phyloP scores from a whole-genome alignment of 2,888 invertebrate genomes.

The Tryphoninae sp. region DNA sequence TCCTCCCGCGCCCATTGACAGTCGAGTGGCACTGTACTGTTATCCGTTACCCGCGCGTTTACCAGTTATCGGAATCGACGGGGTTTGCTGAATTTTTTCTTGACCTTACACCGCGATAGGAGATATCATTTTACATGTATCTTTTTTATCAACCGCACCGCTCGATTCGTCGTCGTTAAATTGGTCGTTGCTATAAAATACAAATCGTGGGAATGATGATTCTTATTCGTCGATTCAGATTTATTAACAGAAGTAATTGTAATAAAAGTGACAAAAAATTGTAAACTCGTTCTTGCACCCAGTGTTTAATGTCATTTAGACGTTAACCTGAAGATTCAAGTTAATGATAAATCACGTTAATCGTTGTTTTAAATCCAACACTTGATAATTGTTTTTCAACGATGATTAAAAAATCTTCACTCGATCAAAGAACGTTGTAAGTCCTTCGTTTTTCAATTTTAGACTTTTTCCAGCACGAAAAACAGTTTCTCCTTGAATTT shows the following conservation, averaged over 20 bases:
- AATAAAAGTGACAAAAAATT: neutral
- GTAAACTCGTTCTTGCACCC: neutral
- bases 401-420: too few relatives aligned
- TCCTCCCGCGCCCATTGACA: neutral
- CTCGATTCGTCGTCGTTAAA: neutral
- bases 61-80: too few relatives aligned
- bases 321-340: neutral
- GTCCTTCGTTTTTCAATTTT: neutral
- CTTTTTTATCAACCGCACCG: neutral
- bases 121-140: neutral
- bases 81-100: neutral
- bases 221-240: too few relatives aligned
- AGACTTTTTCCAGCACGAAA: neutral
- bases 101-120: neutral
- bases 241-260: too few relatives aligned
- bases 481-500: neutral
- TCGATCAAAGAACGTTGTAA: too few relatives aligned
- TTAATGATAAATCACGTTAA: neutral
- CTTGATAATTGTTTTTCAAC: neutral
- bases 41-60: neutral
- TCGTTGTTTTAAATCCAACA: neutral
- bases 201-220: neutral
- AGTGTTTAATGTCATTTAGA: neutral
- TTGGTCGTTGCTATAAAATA: neutral
- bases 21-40: slow-evolving; percentile 1